phyloP scores from a whole-genome alignment of 2,888 invertebrate species.

The Galeopsomyia nigrocyanea region DNA sequence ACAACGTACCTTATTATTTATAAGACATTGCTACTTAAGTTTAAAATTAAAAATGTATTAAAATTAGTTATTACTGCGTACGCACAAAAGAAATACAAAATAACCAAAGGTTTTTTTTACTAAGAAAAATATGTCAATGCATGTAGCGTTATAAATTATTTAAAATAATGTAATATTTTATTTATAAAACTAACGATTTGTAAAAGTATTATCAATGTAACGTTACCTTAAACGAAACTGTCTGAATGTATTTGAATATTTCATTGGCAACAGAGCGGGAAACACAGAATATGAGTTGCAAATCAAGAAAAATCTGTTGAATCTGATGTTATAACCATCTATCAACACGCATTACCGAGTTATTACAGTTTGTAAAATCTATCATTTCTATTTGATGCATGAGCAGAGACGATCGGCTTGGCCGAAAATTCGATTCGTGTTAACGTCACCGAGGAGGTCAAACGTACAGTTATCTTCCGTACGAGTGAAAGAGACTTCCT shows the following conservation, averaged over 20 bases:
- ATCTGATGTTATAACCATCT: conserved; percentile 28
- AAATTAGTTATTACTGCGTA: too few species aligned
- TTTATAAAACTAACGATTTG: too few species aligned
- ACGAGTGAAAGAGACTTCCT: conserved; percentile 17
- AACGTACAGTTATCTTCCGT: conserved; percentile 33
- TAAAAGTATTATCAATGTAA: not conserved
- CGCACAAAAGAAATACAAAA: too few species aligned
- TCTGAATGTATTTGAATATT: not conserved
- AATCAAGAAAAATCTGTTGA: conserved; percentile 22
- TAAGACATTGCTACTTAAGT: conserved; percentile 10
- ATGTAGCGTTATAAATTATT: too few species aligned
- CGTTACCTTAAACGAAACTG: not conserved
- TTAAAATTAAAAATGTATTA: conserved; percentile 1
- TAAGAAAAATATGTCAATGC: too few species aligned
- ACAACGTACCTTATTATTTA: conserved; percentile 35
- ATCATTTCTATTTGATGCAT: conserved; percentile 45
- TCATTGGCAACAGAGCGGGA: not conserved
- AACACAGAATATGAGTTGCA: conserved; percentile 18
- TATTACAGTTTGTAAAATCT: conserved; percentile 36
- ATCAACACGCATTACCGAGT: conserved; percentile 36
- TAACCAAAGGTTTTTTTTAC: too few species aligned
- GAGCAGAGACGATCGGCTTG: conserved; percentile 31
- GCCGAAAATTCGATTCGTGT: conserved; percentile 42
- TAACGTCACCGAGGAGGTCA: conserved; percentile 38
- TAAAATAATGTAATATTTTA: too few species aligned